Conservation (phyloP, 2,113 vertebrate genomes). For the Eulacestoma nigropectus region DNA sequence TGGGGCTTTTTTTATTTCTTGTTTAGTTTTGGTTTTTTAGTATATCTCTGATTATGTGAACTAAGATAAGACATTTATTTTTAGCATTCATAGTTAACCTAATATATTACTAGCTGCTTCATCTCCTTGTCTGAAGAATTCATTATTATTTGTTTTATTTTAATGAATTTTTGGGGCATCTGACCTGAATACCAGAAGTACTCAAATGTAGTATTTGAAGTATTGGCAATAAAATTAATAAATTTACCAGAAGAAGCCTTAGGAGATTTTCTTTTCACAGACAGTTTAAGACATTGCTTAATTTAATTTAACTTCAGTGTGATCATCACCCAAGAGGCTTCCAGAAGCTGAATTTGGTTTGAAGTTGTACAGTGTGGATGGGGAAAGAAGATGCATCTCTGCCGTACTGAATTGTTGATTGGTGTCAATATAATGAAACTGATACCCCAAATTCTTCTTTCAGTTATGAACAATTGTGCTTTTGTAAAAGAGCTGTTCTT, state of each 20-base stretch:
- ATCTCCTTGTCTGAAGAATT: background rate
- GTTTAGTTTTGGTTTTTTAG: rapidly evolving
- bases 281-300: background rate
- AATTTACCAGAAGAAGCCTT: background rate
- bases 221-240: background rate
- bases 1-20: background rate
- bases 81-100: background rate
- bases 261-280: background rate
- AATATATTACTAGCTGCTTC: background rate
- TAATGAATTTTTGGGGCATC: background rate
- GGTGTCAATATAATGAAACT: background rate
- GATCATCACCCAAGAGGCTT: background rate
- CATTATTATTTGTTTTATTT: background rate
- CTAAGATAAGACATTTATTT: background rate
- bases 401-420: background rate
- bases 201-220: background rate
- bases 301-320: background rate
- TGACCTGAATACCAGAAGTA: background rate
- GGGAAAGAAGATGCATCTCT: background rate
- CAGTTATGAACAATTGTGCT: background rate
- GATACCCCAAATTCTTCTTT: background rate
- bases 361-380: background rate
- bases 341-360: background rate
- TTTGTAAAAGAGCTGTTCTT: background rate
- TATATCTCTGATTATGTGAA: background rate